Conservation (phyloP, 2,888 invertebrate genomes). For the Nemotelus nigrinus region DNA sequence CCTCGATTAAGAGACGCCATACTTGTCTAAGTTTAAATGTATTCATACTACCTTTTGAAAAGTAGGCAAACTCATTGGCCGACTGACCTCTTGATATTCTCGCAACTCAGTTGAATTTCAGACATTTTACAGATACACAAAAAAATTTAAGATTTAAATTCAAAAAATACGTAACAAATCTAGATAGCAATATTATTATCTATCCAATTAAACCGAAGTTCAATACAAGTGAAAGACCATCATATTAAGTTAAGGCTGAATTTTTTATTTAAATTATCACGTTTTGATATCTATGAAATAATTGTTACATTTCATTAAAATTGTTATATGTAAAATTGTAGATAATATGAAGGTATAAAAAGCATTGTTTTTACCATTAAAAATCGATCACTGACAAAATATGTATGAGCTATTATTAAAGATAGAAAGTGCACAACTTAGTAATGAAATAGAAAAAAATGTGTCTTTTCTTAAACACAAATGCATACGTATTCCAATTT, state of each 20-base stretch:
- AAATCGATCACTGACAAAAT: conserved; percentile 34
- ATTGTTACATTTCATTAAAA: conserved; percentile 1
- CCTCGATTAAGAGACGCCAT: too few relatives aligned
- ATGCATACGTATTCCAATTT: neutral
- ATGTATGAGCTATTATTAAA: neutral
- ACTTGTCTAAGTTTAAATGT: too few relatives aligned
- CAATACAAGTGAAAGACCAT: too few relatives aligned
- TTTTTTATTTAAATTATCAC: conserved; percentile 42
- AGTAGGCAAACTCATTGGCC: too few relatives aligned
- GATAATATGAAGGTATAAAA: conserved; percentile 24
- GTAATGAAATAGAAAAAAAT: conserved; percentile 12
- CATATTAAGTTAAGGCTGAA: conserved; percentile 29
- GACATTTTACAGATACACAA: too few relatives aligned
- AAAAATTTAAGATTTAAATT: too few relatives aligned
- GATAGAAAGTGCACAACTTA: conserved; percentile 39
- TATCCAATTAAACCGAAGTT: too few relatives aligned
- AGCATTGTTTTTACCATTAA: neutral
- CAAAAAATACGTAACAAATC: too few relatives aligned
- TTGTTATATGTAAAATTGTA: conserved; percentile 20
- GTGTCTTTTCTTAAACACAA: conserved; percentile 22
- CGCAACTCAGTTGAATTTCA: too few relatives aligned
- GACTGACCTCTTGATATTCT: too few relatives aligned
- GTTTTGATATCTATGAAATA: conserved; percentile 40
- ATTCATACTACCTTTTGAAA: too few relatives aligned
- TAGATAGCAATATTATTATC: too few relatives aligned